Base-by-base conservation (phyloP, 1,140 invertebrate species). In the Carposina sasakii region DNA sequence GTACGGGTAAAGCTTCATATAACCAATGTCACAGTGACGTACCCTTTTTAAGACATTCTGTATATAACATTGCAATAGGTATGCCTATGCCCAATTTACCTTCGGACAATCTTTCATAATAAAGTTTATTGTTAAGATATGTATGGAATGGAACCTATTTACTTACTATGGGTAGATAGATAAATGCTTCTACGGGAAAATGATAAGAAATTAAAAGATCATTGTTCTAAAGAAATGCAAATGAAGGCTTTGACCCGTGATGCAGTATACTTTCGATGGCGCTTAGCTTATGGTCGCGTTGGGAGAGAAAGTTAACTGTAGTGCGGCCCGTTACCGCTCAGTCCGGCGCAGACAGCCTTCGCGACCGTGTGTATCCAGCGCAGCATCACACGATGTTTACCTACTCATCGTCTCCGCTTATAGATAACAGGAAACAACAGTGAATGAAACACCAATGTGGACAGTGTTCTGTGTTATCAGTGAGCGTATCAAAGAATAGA, bases 241-340 rank as follows among this genome's bases (percentile, higher is more conserved):
- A 76, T 73, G 67, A 64, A 76, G 60, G 61, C 59, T 73, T 69
- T 74, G 78, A 79, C 75, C 73, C 71, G 69, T 52, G 66, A 67
- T 59, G 60, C 66, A 63, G 60, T 54, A 54, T 66, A 79, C 79
- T 83, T 83, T 83, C 79, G 76, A 77, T 78, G 67, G 66, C 62
- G 75, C 58, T 50, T 59, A 69, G 63, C 54, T 73, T 76, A 71
- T 73, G 61, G 64, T 52, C 53, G 60, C 55, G 59, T 55, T 53
- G 57, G 49, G 54, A 68, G 79, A 81, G 79, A 81, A 82, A 82
- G 78, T 79, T 79, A 82, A 82, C 76, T 75, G 76, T 81, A 73
- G 74, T 76, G 66, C 72, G 73, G 56, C 74, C 71, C 70, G 64
- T 72, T 76, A 73, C 61, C 66, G 60, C 48, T 54, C 65, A 56